Evolutionary conservation across 2,888 invertebrate species (phyloP), one percentile per base, ranked within the genome.

Genomic region (Drosophila lacicola): DNA sequence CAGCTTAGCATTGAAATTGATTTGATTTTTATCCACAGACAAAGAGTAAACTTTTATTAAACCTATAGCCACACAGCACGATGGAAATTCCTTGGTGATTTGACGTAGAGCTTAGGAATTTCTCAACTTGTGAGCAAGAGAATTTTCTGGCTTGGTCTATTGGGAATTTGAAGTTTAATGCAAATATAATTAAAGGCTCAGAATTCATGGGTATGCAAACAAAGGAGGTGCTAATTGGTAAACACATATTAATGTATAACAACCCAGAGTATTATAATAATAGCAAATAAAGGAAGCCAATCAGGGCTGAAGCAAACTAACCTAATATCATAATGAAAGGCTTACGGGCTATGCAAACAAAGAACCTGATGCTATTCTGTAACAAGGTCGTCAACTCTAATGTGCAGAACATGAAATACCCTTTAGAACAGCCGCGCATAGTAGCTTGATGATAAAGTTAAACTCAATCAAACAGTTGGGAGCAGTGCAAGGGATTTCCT

Each of bases 201-300:
- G 34, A 44, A 33, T 1, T 29, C 56, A 53, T 13, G 34, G 1
- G 39, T 45, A 50, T 50, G 36, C 17, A 45, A 49, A 41, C 64
- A 57, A 58, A 9, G 44, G 33, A 36, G 19, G 8, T 70, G 53
- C 44, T 49, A 65, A 65, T 65, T 58, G 14, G 36, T 21, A 33
- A 36, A 36, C 34, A 33, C 39, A 41, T 41, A 41, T 49, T 21
- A 34, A 44, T 49, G 36, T 51, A 70, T 70, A 41, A 29, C 8
- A 65, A 21, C 49, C 49, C 50, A 54, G 39, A 39, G 42, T n/a
- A n/a, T 47, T 25, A 60, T 55, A 56, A 46, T 41, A 46, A 56
- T 33, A 19, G 14, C 41, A 19, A 56, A 49, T 29, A 50, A 25
- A 29, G 29, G 29, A 8, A 29, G 34, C 13, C 45, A 67, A 39